Conservation (phyloP, 1,140 invertebrate species). For the Cataglyphis hispanica region DNA sequence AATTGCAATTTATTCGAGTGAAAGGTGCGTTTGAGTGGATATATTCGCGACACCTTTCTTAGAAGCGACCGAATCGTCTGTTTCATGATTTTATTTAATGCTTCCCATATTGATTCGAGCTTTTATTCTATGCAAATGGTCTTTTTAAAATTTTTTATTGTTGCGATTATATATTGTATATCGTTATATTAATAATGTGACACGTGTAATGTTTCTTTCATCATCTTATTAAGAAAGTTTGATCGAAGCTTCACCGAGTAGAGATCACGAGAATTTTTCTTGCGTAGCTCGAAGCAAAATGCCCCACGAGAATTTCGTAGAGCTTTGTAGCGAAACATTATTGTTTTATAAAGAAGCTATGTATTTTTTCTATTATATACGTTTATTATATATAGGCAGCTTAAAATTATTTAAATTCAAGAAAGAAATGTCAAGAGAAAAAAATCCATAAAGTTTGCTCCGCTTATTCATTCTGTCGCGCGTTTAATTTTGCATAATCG, state of each 20-base stretch:
- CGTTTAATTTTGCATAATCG: neutral
- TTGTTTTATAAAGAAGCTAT: neutral
- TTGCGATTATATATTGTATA: neutral
- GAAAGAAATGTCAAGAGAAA: neutral
- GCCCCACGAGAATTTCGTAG: neutral
- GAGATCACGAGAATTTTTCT: neutral
- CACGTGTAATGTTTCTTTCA: constrained; percentile 28
- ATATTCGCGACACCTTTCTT: neutral
- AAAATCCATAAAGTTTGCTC: neutral
- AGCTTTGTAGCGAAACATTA: constrained; percentile 11
- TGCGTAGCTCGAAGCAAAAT: neutral
- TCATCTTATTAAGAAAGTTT: constrained; percentile 34
- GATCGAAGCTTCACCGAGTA: constrained; percentile 11
- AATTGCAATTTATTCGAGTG: neutral
- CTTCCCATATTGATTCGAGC: neutral
- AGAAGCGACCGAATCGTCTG: neutral
- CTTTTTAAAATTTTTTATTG: neutral
- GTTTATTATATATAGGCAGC: neutral
- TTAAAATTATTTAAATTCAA: neutral
- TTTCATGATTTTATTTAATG: constrained; percentile 40
- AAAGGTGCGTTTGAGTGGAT: neutral
- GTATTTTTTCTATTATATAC: neutral
- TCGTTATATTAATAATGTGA: neutral
- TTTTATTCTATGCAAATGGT: neutral
- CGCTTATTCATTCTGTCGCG: neutral